These are phyloP conservation scores for Hymenochirus boettgeri DNA, from an alignment of 2,113 vertebrate genomes.

Conservation along the genomic window DNA sequence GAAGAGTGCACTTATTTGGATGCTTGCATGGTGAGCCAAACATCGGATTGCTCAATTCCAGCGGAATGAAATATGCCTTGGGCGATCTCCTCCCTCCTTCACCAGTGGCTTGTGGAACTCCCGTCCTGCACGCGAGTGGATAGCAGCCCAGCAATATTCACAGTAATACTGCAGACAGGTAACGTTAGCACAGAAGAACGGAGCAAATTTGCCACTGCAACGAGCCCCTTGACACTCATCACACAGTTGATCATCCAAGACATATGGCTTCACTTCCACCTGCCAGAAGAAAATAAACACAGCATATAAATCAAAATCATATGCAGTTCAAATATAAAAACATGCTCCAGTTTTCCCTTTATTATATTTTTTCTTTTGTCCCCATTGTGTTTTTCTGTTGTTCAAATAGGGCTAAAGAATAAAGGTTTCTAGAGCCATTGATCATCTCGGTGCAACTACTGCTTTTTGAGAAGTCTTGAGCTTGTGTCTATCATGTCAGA, in stretches of 20 bases:
- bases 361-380: too few relatives aligned
- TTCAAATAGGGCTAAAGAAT: too few relatives aligned
- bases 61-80: conserved; percentile 94
- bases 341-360: too few relatives aligned
- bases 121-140: conserved; percentile 93
- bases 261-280: conserved; percentile 99
- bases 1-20: conserved; percentile 95
- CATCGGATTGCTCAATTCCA: conserved; percentile 87
- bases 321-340: too few relatives aligned
- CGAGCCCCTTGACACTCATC: conserved; percentile 98
- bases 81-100: conserved; percentile 96
- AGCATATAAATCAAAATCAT: too few relatives aligned
- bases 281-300: conserved; percentile 57
- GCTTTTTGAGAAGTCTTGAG: too few relatives aligned
- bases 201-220: conserved; percentile 95
- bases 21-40: conserved; percentile 68
- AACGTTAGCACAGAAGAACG: conserved; percentile 98
- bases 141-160: conserved; percentile 99
- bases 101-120: conserved; percentile 99
- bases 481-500: too few relatives aligned
- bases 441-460: too few relatives aligned
- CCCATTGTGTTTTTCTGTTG: too few relatives aligned
- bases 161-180: conserved; percentile 99
- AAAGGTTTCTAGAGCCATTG: too few relatives aligned
- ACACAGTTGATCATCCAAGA: conserved; percentile 98